A percentile compares a stretch with the other conserved stretches of the same genome.
These are phyloP conservation scores for Coranthus polyacanthus DNA, from an alignment of 2,797 vertebrate species.

Conservation along the genomic window DNA sequence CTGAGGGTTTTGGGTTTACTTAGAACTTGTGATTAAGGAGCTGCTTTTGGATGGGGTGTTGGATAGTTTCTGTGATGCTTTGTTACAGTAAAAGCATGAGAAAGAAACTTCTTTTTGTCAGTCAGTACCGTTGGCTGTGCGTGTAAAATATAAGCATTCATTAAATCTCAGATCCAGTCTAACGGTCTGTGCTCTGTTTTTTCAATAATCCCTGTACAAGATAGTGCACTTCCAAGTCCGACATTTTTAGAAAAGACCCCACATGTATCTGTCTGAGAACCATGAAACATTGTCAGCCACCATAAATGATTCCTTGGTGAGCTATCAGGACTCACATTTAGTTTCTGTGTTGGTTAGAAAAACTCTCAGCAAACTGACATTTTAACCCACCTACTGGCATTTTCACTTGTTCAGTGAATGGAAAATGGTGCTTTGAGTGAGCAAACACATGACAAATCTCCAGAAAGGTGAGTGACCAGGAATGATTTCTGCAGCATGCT, in stretches of 20 bases:
- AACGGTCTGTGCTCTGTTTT: not conserved
- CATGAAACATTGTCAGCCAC: not conserved
- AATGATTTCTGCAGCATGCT: not conserved
- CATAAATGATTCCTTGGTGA: constrained; percentile 3
- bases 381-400: constrained; percentile 24
- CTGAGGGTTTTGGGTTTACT: constrained; percentile 31
- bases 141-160: constrained; percentile 29
- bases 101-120: constrained; percentile 5
- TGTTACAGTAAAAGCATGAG: constrained; percentile 30
- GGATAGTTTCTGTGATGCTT: constrained; percentile 30
- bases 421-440: not conserved
- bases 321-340: constrained; percentile 8
- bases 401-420: constrained; percentile 21
- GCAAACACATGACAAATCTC: constrained; percentile 7
- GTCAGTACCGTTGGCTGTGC: constrained; percentile 4
- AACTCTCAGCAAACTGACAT: constrained; percentile 4
- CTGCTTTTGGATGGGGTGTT: constrained; percentile 10
- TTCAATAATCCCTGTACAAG: no score
- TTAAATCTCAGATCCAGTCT: constrained; percentile 23
- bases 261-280: constrained; percentile 5
- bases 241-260: no score
- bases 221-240: no score
- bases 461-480: constrained; percentile 12
- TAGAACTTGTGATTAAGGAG: constrained; percentile 41
- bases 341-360: not conserved